Evolutionary conservation across 1,140 invertebrate genomes (phyloP).

Genomic region (Maconellicoccus hirsutus): DNA sequence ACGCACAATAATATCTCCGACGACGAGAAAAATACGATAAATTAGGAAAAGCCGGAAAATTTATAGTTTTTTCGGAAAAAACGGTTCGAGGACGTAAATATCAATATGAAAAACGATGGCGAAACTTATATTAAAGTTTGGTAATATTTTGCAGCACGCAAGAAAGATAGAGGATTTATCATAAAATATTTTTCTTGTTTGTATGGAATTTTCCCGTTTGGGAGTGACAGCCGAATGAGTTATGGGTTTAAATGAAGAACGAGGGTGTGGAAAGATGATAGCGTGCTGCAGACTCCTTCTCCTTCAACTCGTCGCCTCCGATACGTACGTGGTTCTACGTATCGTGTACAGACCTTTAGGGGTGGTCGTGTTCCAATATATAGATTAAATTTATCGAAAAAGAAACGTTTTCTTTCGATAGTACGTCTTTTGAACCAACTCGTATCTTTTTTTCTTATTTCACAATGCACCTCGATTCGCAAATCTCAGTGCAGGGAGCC

Average conservation of each 20-base stretch:
- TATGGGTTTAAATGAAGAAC: slow-evolving; percentile 18
- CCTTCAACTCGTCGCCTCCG: too few species aligned
- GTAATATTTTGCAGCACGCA: slow-evolving; percentile 20
- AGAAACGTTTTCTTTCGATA: not conserved
- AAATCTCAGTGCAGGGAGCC: too few species aligned
- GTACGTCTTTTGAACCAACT: not conserved
- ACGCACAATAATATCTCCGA: slow-evolving; percentile 17
- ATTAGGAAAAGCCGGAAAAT: slow-evolving; percentile 18
- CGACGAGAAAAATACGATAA: slow-evolving; percentile 15
- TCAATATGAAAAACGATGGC: slow-evolving; percentile 21
- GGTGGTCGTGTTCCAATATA: not conserved
- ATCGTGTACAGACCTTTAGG: not conserved
- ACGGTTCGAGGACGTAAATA: slow-evolving; percentile 18
- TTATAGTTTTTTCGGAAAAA: slow-evolving; percentile 15
- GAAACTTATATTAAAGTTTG: slow-evolving; percentile 22
- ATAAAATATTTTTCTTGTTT: slow-evolving; percentile 23
- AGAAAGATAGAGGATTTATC: slow-evolving; percentile 22
- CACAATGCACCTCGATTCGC: too few species aligned
- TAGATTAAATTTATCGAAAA: slow-evolving; percentile 15
- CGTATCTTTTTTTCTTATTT: too few species aligned
- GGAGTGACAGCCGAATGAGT: slow-evolving; percentile 20
- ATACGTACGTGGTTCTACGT: not conserved
- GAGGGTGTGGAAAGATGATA: slow-evolving; percentile 21
- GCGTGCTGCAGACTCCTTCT: slow-evolving; percentile 6
- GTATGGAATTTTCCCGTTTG: slow-evolving; percentile 22